phyloP scores from a whole-genome alignment of 1,140 invertebrate genomes.

The Drosophila sucinea region DNA sequence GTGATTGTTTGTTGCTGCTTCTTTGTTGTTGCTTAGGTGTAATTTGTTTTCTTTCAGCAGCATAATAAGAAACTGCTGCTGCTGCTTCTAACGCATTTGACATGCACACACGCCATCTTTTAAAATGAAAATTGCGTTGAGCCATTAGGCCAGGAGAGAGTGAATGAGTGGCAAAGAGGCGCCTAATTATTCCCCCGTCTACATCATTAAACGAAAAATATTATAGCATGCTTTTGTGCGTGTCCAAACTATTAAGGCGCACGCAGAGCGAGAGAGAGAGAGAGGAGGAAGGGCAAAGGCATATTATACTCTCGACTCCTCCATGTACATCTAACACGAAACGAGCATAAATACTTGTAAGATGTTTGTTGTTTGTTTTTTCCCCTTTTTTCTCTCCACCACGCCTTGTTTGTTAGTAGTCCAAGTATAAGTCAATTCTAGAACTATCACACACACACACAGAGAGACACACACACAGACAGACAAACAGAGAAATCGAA shows the following conservation, averaged over 20 bases:
- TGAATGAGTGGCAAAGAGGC: conserved; percentile 52
- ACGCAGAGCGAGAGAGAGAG: not conserved
- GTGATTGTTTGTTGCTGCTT: conserved; percentile 35
- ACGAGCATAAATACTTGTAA: conserved; percentile 11
- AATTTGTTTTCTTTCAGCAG: conserved; percentile 35
- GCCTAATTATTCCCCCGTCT: conserved; percentile 77
- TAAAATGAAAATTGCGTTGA: conserved; percentile 60
- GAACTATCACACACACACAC: conserved; percentile 33
- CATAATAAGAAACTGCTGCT: conserved; percentile 42
- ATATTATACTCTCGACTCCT: conserved; percentile 3
- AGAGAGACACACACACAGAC: conserved; percentile 1
- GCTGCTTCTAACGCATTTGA: conserved; percentile 58
- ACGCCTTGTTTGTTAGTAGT: conserved; percentile 47
- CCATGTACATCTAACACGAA: not conserved
- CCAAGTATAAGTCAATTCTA: conserved; percentile 46
- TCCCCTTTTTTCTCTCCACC: conserved; percentile 22
- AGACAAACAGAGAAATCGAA: conserved; percentile 57
- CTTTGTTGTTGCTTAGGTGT: conserved; percentile 8
- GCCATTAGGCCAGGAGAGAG: conserved; percentile 55
- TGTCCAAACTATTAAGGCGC: conserved; percentile 69
- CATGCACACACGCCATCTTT: conserved; percentile 72
- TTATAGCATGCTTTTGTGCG: conserved; percentile 64
- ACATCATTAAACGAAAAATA: conserved; percentile 78
- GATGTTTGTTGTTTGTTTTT: conserved; percentile 2
- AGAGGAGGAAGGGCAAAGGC: conserved; percentile 16